Base-by-base conservation (phyloP, 2,888 invertebrate species). In the Linnaemya vulpina region DNA sequence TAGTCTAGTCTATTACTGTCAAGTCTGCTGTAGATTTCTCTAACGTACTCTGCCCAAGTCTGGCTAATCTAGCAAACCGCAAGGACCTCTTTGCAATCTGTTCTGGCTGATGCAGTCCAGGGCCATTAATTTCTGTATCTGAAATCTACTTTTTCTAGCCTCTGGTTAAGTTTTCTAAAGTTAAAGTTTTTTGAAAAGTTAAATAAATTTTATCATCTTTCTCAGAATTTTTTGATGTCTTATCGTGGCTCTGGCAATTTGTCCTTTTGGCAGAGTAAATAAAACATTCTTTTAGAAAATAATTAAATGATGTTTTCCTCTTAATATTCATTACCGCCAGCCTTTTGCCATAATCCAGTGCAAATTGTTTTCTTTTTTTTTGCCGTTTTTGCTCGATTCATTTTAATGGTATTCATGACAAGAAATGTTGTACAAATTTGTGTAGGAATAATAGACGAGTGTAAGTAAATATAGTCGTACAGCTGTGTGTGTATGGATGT, bases 401-500 rank as follows among this genome's bases (percentile, higher is more conserved):
- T 55, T 53, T 30, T 67, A 76, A 76, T 76, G 55, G 67, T 58
- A 68, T 67, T 76, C 76, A 58, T 67, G 55, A 38, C 58, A 60
- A 58, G 49, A 58, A 58, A 58, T 76, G 67, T 49, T 76, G 17
- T 68, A 58, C 46, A 76, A 76, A 76, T 76, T 76, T 68, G 58
- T 68, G 67, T 58, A 60, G 38, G 58, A 67, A 38, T 55, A 49
- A 35, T 58, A 58, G 46, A 13, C 1, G 20, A 67, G 55, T 46
- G 38, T 62, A 40, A 43, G 11, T 55, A 62, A n/a, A 71, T 30
- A 30, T 30, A 17, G 1, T n/a, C 51, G 17, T 17, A 7, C 17
- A 15, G 8, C 7, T 30, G 8, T 62, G 1, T 46, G 38, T 38
- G 38, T 38, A 11, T 38, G 11, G 11, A 11, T 8, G 38, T 8